phyloP scores from a whole-genome alignment of 2,113 vertebrate genomes.

The Falcunculus frontatus region DNA sequence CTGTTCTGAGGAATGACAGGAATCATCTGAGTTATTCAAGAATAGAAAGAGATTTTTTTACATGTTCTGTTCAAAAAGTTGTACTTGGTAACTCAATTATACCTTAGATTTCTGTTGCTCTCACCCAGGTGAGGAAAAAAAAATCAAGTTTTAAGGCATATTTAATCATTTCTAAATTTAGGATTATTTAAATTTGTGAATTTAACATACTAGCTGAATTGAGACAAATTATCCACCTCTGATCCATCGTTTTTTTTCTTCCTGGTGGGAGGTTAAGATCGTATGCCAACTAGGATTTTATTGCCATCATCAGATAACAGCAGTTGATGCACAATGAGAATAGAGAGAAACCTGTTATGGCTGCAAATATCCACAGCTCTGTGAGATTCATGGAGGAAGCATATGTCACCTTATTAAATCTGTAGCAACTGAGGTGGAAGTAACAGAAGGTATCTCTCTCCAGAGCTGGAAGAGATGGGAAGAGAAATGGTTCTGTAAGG shows the following conservation, averaged over 20 bases:
- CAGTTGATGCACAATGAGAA: conserved; percentile 36
- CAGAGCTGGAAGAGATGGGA: conserved; percentile 15
- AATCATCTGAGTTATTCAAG: background rate
- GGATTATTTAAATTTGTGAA: background rate
- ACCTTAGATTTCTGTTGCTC: background rate
- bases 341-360: conserved; percentile 16
- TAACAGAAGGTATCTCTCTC: conserved; percentile 46
- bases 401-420: conserved; percentile 57
- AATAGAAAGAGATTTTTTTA: background rate
- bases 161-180: background rate
- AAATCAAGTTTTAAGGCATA: background rate
- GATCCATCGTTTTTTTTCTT: background rate
- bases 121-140: background rate
- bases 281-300: conserved; percentile 11
- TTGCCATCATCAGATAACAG: conserved; percentile 22
- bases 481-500: background rate
- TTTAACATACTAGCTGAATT: background rate
- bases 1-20: background rate
- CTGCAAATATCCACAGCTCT: conserved; percentile 41
- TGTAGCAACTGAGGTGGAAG: conserved; percentile 31
- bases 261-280: background rate
- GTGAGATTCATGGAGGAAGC: conserved; percentile 17
- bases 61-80: background rate
- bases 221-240: background rate
- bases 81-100: background rate